Evolutionary conservation across 2,797 vertebrate genomes (phyloP).

Genomic region (Liasis olivaceus): DNA sequence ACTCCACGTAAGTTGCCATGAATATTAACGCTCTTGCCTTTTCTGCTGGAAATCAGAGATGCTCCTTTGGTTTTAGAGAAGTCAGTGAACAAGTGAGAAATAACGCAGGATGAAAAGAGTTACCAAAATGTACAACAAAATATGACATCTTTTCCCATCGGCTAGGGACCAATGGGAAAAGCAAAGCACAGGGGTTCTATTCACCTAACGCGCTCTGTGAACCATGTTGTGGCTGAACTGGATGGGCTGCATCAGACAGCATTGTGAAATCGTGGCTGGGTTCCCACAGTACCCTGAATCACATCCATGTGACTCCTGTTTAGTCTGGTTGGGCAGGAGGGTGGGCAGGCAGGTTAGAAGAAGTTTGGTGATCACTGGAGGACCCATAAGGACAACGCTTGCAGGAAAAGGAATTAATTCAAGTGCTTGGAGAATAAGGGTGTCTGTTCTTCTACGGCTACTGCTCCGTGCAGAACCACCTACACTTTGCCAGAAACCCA

Average conservation of each 20-base stretch:
- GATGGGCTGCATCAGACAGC: not conserved
- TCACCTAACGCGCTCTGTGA: not conserved
- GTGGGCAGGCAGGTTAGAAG: not conserved
- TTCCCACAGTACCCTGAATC: not conserved
- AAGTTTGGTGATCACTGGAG: no score
- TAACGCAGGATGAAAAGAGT: not conserved
- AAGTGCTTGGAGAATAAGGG: not conserved
- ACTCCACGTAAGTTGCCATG: constrained; percentile 87
- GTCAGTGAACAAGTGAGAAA: not conserved
- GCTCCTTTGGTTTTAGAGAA: not conserved
- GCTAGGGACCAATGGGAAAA: not conserved
- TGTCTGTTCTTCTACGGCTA: not conserved
- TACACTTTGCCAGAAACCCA: not conserved
- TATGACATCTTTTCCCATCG: not conserved
- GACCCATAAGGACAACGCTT: no score
- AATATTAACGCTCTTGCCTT: fast-evolving
- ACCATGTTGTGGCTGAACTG: not conserved
- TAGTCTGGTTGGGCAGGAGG: not conserved
- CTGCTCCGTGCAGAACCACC: not conserved
- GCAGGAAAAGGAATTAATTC: not conserved
- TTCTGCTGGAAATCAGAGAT: not conserved
- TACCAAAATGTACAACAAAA: not conserved
- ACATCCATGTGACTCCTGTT: not conserved
- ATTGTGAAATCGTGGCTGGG: not conserved
- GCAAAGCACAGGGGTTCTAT: not conserved